Conservation (phyloP, 2,113 vertebrate species). For the Patagioenas fasciata region DNA sequence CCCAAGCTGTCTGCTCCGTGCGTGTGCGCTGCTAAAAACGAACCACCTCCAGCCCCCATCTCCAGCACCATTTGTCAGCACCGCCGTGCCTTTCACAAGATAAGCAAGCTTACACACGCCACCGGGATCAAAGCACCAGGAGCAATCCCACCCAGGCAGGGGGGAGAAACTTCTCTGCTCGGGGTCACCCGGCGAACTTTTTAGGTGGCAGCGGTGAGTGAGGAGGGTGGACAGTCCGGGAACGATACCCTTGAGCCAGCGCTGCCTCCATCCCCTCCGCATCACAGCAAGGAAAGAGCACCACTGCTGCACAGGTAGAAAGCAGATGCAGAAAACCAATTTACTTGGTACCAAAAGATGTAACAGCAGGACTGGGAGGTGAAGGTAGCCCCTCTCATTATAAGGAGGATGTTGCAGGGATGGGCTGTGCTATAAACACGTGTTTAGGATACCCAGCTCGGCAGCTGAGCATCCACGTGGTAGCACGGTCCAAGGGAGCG, state of each 20-base stretch:
- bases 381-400: not conserved
- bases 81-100: conserved; percentile 19
- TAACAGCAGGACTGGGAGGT: not conserved
- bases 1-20: conserved; percentile 61
- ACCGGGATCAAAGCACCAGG: not conserved
- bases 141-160: fast-evolving
- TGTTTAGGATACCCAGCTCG: not conserved
- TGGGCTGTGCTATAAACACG: fast-evolving
- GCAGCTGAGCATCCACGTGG: not conserved
- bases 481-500: not conserved
- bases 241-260: not conserved
- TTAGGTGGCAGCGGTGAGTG: fast-evolving
- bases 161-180: not conserved
- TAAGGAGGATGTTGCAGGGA: fast-evolving
- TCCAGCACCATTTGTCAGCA: conserved; percentile 5
- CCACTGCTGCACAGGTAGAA: not conserved
- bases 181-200: not conserved
- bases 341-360: not conserved
- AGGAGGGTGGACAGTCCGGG: not conserved
- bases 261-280: fast-evolving
- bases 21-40: conserved; percentile 13
- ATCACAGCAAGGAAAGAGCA: not conserved
- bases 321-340: not conserved
- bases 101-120: conserved; percentile 3
- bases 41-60: conserved; percentile 52